A percentile compares a stretch with the other conserved stretches of the same genome.
phyloP scores from a whole-genome alignment of 2,888 invertebrate species.

The Calliphora vomitoria region DNA sequence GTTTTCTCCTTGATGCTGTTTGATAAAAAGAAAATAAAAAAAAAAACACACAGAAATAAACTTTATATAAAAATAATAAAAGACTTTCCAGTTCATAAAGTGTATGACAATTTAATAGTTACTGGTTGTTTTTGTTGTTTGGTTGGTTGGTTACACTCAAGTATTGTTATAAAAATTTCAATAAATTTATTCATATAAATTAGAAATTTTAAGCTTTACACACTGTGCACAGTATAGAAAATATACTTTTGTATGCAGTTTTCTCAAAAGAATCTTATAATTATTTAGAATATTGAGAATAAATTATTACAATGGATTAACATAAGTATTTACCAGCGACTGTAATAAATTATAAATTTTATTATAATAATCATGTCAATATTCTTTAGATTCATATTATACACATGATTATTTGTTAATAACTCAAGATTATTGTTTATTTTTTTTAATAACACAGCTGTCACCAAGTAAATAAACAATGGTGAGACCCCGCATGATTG shows the following conservation, averaged over 20 bases:
- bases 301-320: slow-evolving; percentile 24
- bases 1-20: slow-evolving; percentile 15
- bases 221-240: not conserved
- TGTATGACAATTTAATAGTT: slow-evolving; percentile 49
- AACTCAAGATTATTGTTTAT: not conserved
- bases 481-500: not conserved
- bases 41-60: not conserved
- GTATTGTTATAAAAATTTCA: slow-evolving; percentile 6
- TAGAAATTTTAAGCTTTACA: slow-evolving; percentile 17
- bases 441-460: not conserved
- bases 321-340: not conserved
- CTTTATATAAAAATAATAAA: slow-evolving; percentile 7
- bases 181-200: slow-evolving; percentile 38
- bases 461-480: not conserved
- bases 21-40: not conserved
- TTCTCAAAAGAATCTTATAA: not conserved
- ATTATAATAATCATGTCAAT: not conserved
- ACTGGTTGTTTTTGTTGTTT: not conserved
- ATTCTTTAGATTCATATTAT: not conserved
- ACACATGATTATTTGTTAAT: not conserved
- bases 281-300: slow-evolving; percentile 4
- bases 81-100: slow-evolving; percentile 50
- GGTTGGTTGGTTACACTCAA: not conserved
- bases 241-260: not conserved
- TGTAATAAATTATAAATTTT: slow-evolving; percentile 29